phyloP scores from a whole-genome alignment of 37 sponge, comb jelly and placozoan genomes.

The Spongilla lacustris region DNA sequence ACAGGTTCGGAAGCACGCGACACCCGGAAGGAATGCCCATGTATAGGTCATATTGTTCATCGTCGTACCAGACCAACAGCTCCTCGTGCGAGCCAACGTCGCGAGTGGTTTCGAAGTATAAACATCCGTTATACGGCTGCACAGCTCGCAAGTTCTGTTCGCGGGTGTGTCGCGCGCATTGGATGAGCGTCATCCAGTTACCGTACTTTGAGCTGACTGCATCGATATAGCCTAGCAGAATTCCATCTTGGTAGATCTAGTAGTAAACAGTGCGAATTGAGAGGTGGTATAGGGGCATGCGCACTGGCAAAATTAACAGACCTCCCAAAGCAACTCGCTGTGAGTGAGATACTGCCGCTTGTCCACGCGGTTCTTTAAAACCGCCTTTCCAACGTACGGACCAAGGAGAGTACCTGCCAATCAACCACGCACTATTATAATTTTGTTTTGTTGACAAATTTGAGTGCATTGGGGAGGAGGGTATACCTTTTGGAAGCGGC shows the following conservation, averaged over 20 bases:
- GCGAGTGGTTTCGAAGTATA: constrained; percentile 74
- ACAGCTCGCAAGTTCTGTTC: constrained; percentile 79
- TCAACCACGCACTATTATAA: not conserved
- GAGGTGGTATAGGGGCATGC: not conserved
- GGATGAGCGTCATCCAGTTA: constrained; percentile 88
- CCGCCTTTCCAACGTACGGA: constrained; percentile 49
- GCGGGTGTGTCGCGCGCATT: constrained; percentile 65
- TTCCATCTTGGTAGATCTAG: constrained; percentile 52
- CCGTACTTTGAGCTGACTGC: constrained; percentile 53
- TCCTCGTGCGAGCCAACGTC: constrained; percentile 70
- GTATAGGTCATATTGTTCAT: constrained; percentile 52
- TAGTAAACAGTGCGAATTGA: too few relatives aligned
- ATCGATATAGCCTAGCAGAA: constrained; percentile 52
- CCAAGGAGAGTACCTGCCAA: constrained; percentile 47
- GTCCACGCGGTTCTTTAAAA: constrained; percentile 17
- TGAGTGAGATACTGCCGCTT: not conserved
- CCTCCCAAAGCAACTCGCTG: constrained; percentile 69
- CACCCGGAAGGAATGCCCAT: constrained; percentile 59
- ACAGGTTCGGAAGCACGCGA: not conserved
- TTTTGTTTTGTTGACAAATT: not conserved
- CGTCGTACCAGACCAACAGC: constrained; percentile 90
- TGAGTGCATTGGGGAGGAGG: too few relatives aligned
- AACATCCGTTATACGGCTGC: constrained; percentile 49
- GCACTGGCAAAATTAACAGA: not conserved
- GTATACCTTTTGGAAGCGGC: constrained; percentile 58